A percentile compares a stretch with the other conserved stretches of the same genome.
Evolutionary conservation across 2,888 invertebrate genomes (phyloP).

Genomic region (Drosophila buzzatii): DNA sequence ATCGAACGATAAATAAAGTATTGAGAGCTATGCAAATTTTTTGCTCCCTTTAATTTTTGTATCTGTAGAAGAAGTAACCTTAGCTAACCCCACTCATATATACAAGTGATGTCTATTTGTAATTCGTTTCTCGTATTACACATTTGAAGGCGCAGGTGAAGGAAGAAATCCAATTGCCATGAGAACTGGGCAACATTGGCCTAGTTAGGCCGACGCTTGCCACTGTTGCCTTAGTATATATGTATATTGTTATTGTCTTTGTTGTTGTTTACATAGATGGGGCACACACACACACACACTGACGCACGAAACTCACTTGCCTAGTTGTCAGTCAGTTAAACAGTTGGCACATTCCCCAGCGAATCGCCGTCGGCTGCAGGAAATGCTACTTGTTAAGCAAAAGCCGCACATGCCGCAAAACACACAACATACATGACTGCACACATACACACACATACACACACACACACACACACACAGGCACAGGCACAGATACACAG

Average conservation of each 20-base stretch:
- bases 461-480: conserved; percentile 9
- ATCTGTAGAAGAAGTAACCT: not conserved
- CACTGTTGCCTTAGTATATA: conserved; percentile 4
- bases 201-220: conserved; percentile 2
- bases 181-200: conserved; percentile 16
- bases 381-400: conserved; percentile 69
- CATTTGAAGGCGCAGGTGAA: conserved; percentile 12
- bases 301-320: conserved; percentile 20
- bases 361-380: conserved; percentile 65
- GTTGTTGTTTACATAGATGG: conserved; percentile 24
- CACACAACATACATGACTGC: conserved; percentile 39
- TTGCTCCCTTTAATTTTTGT: too few relatives aligned
- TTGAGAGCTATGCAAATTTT: not conserved
- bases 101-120: conserved; percentile 7
- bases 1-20: not conserved
- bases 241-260: conserved; percentile 8
- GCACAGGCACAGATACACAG: conserved; percentile 6
- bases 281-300: not conserved
- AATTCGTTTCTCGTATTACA: conserved; percentile 17
- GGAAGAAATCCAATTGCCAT: conserved; percentile 12
- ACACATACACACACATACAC: conserved; percentile 7
- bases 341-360: conserved; percentile 65
- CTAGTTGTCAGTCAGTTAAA: conserved; percentile 70
- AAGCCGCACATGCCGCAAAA: conserved; percentile 62
- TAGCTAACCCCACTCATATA: not conserved